Base-by-base conservation (phyloP, 1,140 invertebrate genomes). In the Heliconius hermathena region DNA sequence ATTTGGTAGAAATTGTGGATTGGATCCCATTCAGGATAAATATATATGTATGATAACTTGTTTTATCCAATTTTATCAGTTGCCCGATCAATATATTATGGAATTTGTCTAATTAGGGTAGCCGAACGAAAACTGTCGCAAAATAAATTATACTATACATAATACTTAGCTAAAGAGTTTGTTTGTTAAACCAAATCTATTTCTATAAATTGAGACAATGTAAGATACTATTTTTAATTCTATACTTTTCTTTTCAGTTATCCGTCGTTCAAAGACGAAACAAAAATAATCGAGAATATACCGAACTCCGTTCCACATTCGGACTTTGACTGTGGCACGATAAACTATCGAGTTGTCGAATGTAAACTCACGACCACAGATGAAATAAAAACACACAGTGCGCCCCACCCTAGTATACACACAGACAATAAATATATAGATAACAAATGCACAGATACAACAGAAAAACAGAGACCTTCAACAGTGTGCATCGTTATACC, bases 401-500 rank as follows among this genome's bases (percentile, higher is more conserved):
- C 81, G 60, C 89, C 84, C 76, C 71, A 85, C 80, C 85, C 79
- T 49, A 86, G 80, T 76, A 71, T 85, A 52, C 85, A 88, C 81
- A 84, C 75, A 78, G 88, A 89, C 11, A 82, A 89, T 13, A 83
- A 77, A 77, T 71, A 77, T 46, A 38, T 41, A 77, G 75, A 77
- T 29, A 66, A 66, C 8, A 83, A 71, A 77, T 52, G 70, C 75
- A 77, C 66, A 77, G 76, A 77, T n/a, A 72, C 8, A 82, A 72
- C 29, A 72, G 71, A 72, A 9, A 72, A 80, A 82, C 90, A 84
- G 84, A 86, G 86, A 87, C 91, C 93, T n/a, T 81, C 94, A 80
- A 95, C 95, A 8, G 95, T 96, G 29, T 95, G 95, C 36, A 95
- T 96, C 80, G 90, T 95, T 71, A 91, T 96, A 86, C 95, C 95